Evolutionary conservation across 1,140 invertebrate genomes (phyloP).

Genomic region (Diplogasteroides magnus): DNA sequence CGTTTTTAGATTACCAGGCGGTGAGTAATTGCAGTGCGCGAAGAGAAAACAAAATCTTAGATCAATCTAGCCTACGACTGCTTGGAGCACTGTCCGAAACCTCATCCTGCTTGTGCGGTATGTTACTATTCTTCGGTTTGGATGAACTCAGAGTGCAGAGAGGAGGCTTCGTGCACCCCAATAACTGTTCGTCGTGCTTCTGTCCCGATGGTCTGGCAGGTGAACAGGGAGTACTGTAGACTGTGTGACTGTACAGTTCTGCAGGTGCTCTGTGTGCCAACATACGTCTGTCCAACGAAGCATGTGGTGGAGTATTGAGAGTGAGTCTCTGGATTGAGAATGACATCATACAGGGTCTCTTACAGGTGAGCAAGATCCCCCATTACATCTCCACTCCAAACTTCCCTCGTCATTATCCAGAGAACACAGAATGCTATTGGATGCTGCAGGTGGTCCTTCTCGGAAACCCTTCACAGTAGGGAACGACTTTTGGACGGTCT

Average conservation of each 20-base stretch:
- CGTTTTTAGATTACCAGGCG: conserved; percentile 48
- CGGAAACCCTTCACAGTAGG: too few species aligned
- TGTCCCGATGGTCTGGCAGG: conserved; percentile 43
- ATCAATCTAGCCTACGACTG: conserved; percentile 52
- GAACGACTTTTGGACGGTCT: too few species aligned
- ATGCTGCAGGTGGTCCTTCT: conserved; percentile 45
- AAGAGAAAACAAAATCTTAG: conserved; percentile 27
- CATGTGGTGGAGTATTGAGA: conserved; percentile 39
- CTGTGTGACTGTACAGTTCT: too few species aligned
- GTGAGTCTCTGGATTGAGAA: conserved; percentile 11
- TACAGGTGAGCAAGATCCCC: conserved; percentile 25
- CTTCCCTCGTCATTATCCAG: conserved; percentile 36
- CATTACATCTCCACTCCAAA: conserved; percentile 34
- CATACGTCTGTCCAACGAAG: conserved; percentile 32
- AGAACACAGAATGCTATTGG: conserved; percentile 42
- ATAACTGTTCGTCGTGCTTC: conserved; percentile 43
- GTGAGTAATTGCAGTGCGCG: conserved; percentile 29
- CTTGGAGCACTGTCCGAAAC: conserved; percentile 31
- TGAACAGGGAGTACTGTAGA: too few species aligned
- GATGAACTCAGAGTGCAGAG: conserved; percentile 32
- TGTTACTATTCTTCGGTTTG: background rate
- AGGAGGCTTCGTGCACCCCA: conserved; percentile 48
- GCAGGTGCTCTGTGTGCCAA: conserved; percentile 39
- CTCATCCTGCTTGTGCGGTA: conserved; percentile 10
- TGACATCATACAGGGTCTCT: background rate